Evolutionary conservation across 2,888 invertebrate genomes (phyloP), one percentile per base, ranked within the genome.

Genomic region (Chrysodeixis includens): DNA sequence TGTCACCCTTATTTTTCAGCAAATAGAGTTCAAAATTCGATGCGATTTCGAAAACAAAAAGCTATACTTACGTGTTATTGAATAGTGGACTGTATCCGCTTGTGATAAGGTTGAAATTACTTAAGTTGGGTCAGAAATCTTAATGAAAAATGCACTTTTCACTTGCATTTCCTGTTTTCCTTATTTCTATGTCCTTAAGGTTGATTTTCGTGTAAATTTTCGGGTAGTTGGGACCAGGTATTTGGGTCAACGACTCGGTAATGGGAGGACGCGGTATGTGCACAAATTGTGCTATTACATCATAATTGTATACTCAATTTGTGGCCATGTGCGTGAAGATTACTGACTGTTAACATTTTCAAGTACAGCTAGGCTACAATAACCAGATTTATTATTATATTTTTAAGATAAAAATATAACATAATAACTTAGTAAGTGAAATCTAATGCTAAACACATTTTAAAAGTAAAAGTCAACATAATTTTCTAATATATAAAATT

Each of bases 241-340:
- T 79, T 58, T 81, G 49, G 76, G 76, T 72, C 79, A 79, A 81
- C 56, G 70, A 69, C 76, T 57, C 63, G 56, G 55, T 69, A 61
- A 65, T 58, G 30, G 30, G 60, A 71, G 59, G 61, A 69, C 30
- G 61, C 60, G 73, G 53, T 63, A 64, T 59, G 30, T 66, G 66
- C 68, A 68, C 69, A 62, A 58, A 61, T 54, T 46, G 46, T 46
- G 46, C 9, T 65, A 53, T 76, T 79, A 79, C 73, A 71, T 76
- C 64, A 79, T 77, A 69, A 72, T 69, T 55, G 62, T 49, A 35
- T 10, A 63, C 62, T 57, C 76, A 76, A 79, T 77, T 72, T 72
- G 69, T 65, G 60, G 30, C 46, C 56, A 53, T 30, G 53, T 51
- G 58, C 75, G 78, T 78, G 44, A 76, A 78, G 63, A 69, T 72